Evolutionary conservation across 2,113 vertebrate genomes (phyloP).

Genomic region (Corydoras sp.): DNA sequence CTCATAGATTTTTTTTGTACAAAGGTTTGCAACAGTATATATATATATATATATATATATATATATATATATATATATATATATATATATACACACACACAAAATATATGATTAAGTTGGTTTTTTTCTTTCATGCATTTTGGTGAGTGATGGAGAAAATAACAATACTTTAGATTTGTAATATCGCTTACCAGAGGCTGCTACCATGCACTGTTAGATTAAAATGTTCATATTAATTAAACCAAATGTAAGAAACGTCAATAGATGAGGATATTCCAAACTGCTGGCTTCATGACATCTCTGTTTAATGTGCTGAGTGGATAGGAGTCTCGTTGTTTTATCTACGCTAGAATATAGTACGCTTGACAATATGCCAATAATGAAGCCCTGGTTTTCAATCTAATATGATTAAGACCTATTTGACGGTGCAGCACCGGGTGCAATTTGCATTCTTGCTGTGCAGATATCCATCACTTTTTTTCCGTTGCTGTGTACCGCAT

Average conservation of each 20-base stretch:
- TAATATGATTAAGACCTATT: constrained; percentile 61
- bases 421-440: constrained; percentile 28
- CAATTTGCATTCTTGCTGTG: constrained; percentile 23
- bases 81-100: neutral
- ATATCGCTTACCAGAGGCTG: too few relatives aligned
- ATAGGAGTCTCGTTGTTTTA: constrained; percentile 43
- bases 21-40: neutral
- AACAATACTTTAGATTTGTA: too few relatives aligned
- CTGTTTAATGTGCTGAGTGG: constrained; percentile 51
- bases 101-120: neutral
- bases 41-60: neutral
- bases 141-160: too few relatives aligned
- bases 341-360: constrained; percentile 38
- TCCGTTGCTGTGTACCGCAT: neutral
- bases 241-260: neutral
- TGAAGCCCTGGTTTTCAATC: constrained; percentile 49
- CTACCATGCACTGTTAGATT: too few relatives aligned
- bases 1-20: too few relatives aligned
- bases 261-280: neutral
- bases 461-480: neutral
- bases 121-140: neutral
- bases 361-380: constrained; percentile 57
- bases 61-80: neutral
- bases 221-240: neutral
- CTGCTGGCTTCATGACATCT: constrained; percentile 12